A percentile compares a stretch with the other conserved stretches of the same genome.
Conservation (phyloP, 2,113 vertebrate genomes). For the Actenoides hombroni region DNA sequence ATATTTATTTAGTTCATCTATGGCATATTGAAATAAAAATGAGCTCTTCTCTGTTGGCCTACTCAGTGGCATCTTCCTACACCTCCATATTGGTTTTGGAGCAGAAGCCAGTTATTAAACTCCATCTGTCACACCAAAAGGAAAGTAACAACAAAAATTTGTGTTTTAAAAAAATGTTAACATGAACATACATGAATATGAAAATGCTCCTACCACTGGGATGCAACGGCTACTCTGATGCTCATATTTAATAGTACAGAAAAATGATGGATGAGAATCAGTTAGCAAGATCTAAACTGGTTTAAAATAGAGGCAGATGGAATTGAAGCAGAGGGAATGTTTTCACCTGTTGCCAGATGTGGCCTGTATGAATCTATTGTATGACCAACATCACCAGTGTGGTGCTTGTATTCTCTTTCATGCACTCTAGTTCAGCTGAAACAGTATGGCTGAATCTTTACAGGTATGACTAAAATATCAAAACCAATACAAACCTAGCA, state of each 20-base stretch:
- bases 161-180: neutral
- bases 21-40: neutral
- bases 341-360: constrained; percentile 7
- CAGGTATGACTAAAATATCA: neutral
- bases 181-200: neutral
- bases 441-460: neutral
- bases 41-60: neutral
- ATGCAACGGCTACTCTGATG: neutral
- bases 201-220: neutral
- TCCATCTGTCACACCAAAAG: neutral
- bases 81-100: neutral
- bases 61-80: neutral
- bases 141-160: neutral
- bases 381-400: neutral
- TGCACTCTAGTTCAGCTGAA: neutral
- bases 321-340: constrained; percentile 14
- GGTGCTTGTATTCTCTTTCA: neutral
- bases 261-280: constrained; percentile 5
- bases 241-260: neutral
- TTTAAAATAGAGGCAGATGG: constrained; percentile 46
- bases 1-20: neutral
- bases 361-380: neutral
- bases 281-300: constrained; percentile 15
- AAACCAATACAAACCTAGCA: neutral
- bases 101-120: neutral